Conservation (phyloP, 1,140 invertebrate species). For the Sinonovacula constricta region DNA sequence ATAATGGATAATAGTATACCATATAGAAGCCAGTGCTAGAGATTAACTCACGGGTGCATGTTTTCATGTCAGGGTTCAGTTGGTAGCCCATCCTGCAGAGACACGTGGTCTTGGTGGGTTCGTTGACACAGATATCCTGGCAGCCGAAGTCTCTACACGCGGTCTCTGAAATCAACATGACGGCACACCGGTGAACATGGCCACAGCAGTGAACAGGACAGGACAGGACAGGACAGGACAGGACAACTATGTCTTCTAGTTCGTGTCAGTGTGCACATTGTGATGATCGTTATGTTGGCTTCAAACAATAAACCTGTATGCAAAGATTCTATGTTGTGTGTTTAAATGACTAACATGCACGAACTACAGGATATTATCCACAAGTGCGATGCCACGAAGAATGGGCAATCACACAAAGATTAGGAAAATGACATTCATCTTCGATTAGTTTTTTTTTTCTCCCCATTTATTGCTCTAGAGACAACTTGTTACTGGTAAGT, state of each 20-base stretch:
- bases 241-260: background rate
- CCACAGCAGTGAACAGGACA: background rate
- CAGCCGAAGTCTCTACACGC: conserved; percentile 6
- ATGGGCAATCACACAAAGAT: no score
- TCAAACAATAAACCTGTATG: background rate
- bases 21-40: no score
- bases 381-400: no score
- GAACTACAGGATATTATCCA: no score
- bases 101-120: conserved; percentile 10
- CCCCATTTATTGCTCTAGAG: no score
- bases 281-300: background rate
- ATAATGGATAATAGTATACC: no score
- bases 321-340: background rate
- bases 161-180: conserved; percentile 19
- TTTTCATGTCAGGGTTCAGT: conserved; percentile 10
- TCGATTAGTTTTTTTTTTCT: no score
- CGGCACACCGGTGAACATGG: background rate
- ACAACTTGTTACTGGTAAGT: no score
- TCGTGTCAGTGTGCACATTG: conserved; percentile 1
- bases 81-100: conserved; percentile 24
- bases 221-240: no score
- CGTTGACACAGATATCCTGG: conserved; percentile 36
- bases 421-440: no score
- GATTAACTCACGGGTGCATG: conserved; percentile 8
- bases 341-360: no score